Evolutionary conservation across 2,797 vertebrate species (phyloP).

Genomic region (Danio aesculapii): DNA sequence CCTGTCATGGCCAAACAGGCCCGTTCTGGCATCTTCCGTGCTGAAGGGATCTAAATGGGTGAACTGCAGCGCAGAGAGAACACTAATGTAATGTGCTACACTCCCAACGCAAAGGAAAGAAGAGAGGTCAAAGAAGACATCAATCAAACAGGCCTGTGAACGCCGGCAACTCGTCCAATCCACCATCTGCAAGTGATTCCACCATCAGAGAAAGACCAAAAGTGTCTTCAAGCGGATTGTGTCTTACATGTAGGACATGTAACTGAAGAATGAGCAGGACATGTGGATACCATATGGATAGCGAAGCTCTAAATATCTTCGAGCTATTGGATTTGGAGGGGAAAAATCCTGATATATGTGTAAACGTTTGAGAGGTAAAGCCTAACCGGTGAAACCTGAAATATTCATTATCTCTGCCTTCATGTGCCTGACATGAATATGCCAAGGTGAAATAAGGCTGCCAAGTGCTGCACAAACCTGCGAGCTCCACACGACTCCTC

Average conservation of each 20-base stretch:
- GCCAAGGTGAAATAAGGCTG: conserved; percentile 17
- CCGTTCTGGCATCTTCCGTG: conserved; percentile 25
- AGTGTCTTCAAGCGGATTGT: conserved; percentile 52
- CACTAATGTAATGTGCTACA: conserved; percentile 48
- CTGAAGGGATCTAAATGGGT: conserved; percentile 38
- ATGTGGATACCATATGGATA: conserved; percentile 53
- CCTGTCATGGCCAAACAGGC: conserved; percentile 42
- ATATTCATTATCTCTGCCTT: conserved; percentile 46
- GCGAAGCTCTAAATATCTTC: conserved; percentile 12
- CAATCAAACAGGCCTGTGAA: conserved; percentile 51
- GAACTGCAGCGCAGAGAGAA: conserved; percentile 34
- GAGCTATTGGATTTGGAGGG: conserved; percentile 36
- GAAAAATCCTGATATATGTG: conserved; percentile 35
- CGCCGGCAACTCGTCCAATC: conserved; percentile 40
- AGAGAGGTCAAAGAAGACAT: conserved; percentile 56
- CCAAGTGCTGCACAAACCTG: conserved; percentile 19
- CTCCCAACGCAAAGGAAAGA: conserved; percentile 30
- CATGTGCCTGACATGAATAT: conserved; percentile 26
- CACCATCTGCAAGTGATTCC: conserved; percentile 59
- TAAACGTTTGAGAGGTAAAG: conserved; percentile 34
- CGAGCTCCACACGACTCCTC: neutral
- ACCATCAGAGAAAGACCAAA: conserved; percentile 40
- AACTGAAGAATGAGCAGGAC: conserved; percentile 38
- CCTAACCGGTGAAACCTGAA: conserved; percentile 26
- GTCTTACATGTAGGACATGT: conserved; percentile 48